phyloP scores from a whole-genome alignment of 2,888 invertebrate genomes.

The Drosophila setosimentum region DNA sequence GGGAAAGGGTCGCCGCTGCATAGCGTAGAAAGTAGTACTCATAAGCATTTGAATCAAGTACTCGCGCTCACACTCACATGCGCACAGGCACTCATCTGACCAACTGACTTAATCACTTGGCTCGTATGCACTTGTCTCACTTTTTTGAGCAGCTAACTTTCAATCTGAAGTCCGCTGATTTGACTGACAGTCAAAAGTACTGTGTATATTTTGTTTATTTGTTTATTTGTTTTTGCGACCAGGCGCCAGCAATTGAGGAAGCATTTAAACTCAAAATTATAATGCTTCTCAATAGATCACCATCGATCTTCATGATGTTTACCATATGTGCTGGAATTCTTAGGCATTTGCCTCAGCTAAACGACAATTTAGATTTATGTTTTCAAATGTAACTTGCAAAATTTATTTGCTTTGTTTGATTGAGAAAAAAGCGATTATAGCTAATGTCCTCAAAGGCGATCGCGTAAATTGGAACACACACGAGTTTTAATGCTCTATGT shows the following conservation, averaged over 20 bases:
- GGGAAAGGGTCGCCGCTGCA: slow-evolving; percentile 59
- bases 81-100: slow-evolving; percentile 21
- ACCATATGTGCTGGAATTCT: slow-evolving; percentile 45
- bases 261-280: slow-evolving; percentile 55
- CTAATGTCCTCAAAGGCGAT: slow-evolving; percentile 17
- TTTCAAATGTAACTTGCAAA: slow-evolving; percentile 31
- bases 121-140: slow-evolving; percentile 53
- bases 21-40: slow-evolving; percentile 74
- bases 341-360: slow-evolving; percentile 8
- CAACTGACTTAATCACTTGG: slow-evolving; percentile 32
- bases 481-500: not conserved
- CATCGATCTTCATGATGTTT: slow-evolving; percentile 46
- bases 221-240: not conserved
- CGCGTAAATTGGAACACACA: slow-evolving; percentile 17
- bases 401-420: slow-evolving; percentile 42
- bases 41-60: slow-evolving; percentile 64
- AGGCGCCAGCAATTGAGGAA: slow-evolving; percentile 60
- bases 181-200: slow-evolving; percentile 47
- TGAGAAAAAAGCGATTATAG: slow-evolving; percentile 27
- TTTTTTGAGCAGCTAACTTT: slow-evolving; percentile 54
- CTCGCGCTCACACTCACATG: slow-evolving; percentile 9
- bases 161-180: slow-evolving; percentile 36
- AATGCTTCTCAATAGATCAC: slow-evolving; percentile 35
- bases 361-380: slow-evolving; percentile 76
- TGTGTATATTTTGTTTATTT: not conserved